Base-by-base conservation (phyloP, 2,888 invertebrate species). In the Cryptocheilus praepositus region DNA sequence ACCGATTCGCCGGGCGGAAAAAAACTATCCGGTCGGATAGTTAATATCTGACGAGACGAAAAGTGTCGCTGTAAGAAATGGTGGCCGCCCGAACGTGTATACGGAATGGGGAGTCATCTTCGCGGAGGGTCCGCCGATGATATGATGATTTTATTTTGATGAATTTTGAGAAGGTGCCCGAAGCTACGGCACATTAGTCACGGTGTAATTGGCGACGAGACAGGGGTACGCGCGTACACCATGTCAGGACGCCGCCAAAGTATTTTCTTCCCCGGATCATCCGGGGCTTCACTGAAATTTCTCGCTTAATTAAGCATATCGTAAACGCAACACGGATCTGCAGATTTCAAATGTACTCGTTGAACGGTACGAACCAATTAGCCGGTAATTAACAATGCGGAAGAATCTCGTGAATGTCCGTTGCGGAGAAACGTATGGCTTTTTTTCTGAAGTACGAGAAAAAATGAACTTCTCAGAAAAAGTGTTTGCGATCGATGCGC, bases 131-230 rank as follows among this genome's bases (percentile, higher is more conserved):
- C 79, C 36, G 71, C 76, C 76, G 80, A n/a, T n/a, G n/a, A n/a
- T n/a, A n/a, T n/a, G n/a, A n/a, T n/a, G n/a, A 78, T 81, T 84
- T 82, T 82, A 81, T 86, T 85, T 85, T 83, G 85, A 85, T 83
- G 83, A 85, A 86, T 85, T 86, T 85, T 77, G 81, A 83, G 82
- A 82, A 83, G 77, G 15, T 65, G 82, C 86, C 83, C 58, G 76
- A 72, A 82, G 85, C 82, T 64, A 82, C 64, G 69, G 71, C 71
- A 80, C 83, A 85, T 86, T 86, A 85, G 86, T 86, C 82, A 85
- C 82, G 85, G 83, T 81, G 82, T 83, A 85, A 83, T 82, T 83
- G 84, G 82, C 80, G 79, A 75, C 66, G 76, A 65, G 73, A 76
- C 73, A 73, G 76, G 70, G 70, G 67, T 67, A 64, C 54, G 58